Conservation (phyloP, 2,113 vertebrate genomes). For the Festucalex cinctus region DNA sequence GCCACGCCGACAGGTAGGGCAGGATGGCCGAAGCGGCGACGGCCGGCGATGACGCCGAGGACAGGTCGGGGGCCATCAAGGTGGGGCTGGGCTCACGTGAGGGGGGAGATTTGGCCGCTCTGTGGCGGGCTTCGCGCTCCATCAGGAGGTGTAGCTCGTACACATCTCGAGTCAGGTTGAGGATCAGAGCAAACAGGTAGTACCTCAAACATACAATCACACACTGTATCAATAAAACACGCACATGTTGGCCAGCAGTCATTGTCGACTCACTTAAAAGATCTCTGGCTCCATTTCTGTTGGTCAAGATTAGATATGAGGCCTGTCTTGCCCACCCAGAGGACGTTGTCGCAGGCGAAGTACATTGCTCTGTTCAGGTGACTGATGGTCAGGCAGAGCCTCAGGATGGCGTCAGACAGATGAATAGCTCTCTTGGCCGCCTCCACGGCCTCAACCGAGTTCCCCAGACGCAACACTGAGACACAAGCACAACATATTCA, state of each 20-base stretch:
- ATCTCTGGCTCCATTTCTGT: constrained; percentile 88
- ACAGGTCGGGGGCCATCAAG: constrained; percentile 26
- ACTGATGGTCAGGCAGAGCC: constrained; percentile 86
- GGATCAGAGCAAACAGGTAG: constrained; percentile 87
- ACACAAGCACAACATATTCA: neutral
- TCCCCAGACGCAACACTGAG: constrained; percentile 88
- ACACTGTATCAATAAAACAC: too few relatives aligned
- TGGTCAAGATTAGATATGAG: constrained; percentile 76
- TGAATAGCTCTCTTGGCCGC: constrained; percentile 86
- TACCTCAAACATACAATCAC: constrained; percentile 74
- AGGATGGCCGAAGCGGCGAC: constrained; percentile 17
- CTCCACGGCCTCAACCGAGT: constrained; percentile 84
- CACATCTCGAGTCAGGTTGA: constrained; percentile 85
- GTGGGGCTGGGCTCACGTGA: constrained; percentile 13
- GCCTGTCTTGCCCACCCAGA: constrained; percentile 84
- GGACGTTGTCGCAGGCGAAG: constrained; percentile 89
- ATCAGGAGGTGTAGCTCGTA: constrained; percentile 83
- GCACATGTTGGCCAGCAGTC: neutral
- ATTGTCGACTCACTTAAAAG: constrained; percentile 78
- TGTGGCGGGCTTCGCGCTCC: constrained; percentile 68
- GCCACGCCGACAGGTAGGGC: neutral
- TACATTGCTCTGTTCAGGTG: constrained; percentile 91
- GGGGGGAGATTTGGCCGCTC: constrained; percentile 7
- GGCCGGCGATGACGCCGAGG: constrained; percentile 11
- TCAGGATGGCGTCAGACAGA: constrained; percentile 84